A percentile compares a stretch with the other conserved stretches of the same genome.
These are phyloP conservation scores for Rapana venosa DNA, from an alignment of 2,888 invertebrate species.

Conservation along the genomic window DNA sequence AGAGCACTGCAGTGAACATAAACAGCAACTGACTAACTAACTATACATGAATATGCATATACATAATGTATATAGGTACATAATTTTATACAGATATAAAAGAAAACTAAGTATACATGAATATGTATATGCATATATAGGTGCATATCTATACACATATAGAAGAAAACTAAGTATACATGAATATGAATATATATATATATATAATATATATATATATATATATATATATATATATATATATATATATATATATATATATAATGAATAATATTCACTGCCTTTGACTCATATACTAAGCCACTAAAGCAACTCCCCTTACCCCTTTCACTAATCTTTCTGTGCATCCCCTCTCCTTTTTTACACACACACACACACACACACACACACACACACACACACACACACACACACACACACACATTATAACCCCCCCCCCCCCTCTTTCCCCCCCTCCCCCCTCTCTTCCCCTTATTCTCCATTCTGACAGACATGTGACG, in stretches of 20 bases:
- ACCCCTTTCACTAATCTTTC: no score
- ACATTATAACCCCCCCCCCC: not conserved
- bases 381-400: constrained; percentile 18
- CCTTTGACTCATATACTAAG: no score
- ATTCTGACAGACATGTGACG: constrained; percentile 17
- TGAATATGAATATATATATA: not conserved
- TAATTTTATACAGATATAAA: not conserved
- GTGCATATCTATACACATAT: not conserved
- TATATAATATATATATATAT: not conserved
- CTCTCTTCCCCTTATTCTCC: not conserved
- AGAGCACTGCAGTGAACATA: no score
- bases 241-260: not conserved
- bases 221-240: not conserved
- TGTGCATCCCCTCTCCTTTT: no score
- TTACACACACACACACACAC: not conserved
- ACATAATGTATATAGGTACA: not conserved
- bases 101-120: not conserved
- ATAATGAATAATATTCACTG: not conserved
- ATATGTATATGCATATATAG: not conserved
- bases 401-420: constrained; percentile 1
- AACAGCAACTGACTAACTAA: not conserved
- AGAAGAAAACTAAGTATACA: not conserved
- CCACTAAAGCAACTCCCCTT: no score
- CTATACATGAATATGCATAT: not conserved
- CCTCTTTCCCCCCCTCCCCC: not conserved